phyloP scores from a whole-genome alignment of 1,140 invertebrate species.

The Drepana arcuata region DNA sequence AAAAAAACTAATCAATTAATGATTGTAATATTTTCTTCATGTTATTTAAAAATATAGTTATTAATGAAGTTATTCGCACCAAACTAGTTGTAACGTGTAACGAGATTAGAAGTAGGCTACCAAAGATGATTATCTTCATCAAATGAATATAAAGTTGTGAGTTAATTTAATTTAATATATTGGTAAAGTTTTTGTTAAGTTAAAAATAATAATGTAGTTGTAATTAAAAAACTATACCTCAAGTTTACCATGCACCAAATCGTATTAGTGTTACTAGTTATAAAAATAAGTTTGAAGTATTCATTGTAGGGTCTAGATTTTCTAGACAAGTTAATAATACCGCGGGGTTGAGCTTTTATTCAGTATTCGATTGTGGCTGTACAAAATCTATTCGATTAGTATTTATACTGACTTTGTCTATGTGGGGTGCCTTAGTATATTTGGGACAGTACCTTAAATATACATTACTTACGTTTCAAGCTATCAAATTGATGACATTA shows the following conservation, averaged over 20 bases:
- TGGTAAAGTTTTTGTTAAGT: conserved; percentile 26
- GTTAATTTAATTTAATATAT: conserved; percentile 49
- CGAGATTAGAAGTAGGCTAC: conserved; percentile 48
- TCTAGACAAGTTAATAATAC: too few species aligned
- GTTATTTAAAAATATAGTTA: conserved; percentile 3
- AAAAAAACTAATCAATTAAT: conserved; percentile 4
- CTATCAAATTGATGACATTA: too few species aligned
- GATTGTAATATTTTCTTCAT: conserved; percentile 12
- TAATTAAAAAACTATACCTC: conserved; percentile 52
- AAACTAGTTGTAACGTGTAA: conserved; percentile 39
- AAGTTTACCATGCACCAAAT: conserved; percentile 70
- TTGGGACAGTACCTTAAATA: too few species aligned
- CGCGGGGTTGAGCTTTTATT: too few species aligned
- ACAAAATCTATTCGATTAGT: too few species aligned
- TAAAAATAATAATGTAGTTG: conserved; percentile 19
- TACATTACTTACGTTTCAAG: too few species aligned
- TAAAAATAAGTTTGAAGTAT: conserved; percentile 39
- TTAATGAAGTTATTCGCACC: conserved; percentile 26
- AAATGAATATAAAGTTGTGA: conserved; percentile 50
- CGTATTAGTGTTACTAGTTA: conserved; percentile 44
- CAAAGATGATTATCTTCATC: conserved; percentile 65
- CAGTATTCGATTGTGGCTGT: too few species aligned
- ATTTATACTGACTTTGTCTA: too few species aligned
- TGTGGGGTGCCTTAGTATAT: too few species aligned
- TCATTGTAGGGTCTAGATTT: too few species aligned